These are phyloP conservation scores for Setophaga petechia DNA, from an alignment of 2,113 vertebrate species.

Conservation along the genomic window DNA sequence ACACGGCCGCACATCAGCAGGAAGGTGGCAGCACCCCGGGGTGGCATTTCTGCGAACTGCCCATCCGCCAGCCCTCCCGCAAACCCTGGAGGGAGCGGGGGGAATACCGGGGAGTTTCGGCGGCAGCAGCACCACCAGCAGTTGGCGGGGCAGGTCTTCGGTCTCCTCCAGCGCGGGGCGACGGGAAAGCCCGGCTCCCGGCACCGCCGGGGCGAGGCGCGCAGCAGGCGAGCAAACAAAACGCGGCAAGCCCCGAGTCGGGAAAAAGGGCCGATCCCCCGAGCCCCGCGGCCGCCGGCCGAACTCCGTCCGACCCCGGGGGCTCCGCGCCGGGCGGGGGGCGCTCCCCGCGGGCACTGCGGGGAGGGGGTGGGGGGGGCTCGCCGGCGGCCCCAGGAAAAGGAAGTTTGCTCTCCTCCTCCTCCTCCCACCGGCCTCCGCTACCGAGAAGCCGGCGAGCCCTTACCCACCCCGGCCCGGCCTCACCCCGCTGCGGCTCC, in stretches of 20 bases:
- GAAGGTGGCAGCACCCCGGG: neutral
- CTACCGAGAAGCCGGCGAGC: neutral
- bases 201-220: neutral
- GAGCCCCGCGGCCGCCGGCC: neutral
- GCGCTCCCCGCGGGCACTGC: neutral
- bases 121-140: neutral
- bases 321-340: neutral
- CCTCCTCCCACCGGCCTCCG: neutral
- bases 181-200: neutral
- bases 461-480: neutral
- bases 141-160: neutral
- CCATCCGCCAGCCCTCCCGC: neutral
- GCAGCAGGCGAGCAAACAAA: neutral
- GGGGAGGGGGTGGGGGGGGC: neutral
- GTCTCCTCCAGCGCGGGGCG: neutral
- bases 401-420: constrained; percentile 33
- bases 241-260: neutral
- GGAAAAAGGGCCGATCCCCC: neutral
- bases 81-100: accelerated
- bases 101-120: neutral
- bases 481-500: neutral
- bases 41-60: neutral
- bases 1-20: neutral
- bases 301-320: neutral
- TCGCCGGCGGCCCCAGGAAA: constrained; percentile 21